Evolutionary conservation across 2,113 vertebrate genomes (phyloP), one percentile per base, ranked within the genome.

Genomic region (Tragelaphus buxtoni): DNA sequence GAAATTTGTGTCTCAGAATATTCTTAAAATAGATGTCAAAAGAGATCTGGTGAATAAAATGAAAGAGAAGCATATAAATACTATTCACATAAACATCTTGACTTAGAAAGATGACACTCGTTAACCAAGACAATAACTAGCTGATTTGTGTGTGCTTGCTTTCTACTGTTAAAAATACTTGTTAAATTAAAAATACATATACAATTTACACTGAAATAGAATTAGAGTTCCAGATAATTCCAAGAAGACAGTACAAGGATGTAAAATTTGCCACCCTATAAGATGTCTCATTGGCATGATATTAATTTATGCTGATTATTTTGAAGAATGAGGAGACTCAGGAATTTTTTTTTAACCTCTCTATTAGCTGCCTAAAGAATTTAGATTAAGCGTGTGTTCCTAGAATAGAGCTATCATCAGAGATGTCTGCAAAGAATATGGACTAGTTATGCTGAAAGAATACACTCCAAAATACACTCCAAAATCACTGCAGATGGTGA

Each of bases 101-200:
- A 92, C 49, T 96, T 55, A 14, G 9, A 95, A 90, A 90, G 39
- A 92, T 53, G 51, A 77, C 2, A 90, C 28, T 88, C 60, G 65
- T 95, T 96, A 91, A 60, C 53, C 28, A 76, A 97, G 39, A 90
- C 65, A 88, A 96, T 42, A 35, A 42, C n/a, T 7, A 51, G 58
- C n/a, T 92, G 63, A 93, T 91, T 91, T 85, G 39, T 47, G 17
- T n/a, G 55, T 55, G 51, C 79, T 81, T 55, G n/a, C 39, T 88
- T 86, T 72, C 87, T 88, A 79, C 17, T 76, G 35, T 72, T 55
- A 53, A 81, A 35, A 80, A 30, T 47, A 88, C 51, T 39, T 39
- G 35, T 69, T 69, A 22, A 69, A 39, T 69, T 69, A n/a, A 30
- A 82, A 35, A 69, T 35, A 80, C 55, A 47, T 17, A 28, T n/a